phyloP scores from a whole-genome alignment of 2,113 vertebrate species.

The Hyaena hyaena region DNA sequence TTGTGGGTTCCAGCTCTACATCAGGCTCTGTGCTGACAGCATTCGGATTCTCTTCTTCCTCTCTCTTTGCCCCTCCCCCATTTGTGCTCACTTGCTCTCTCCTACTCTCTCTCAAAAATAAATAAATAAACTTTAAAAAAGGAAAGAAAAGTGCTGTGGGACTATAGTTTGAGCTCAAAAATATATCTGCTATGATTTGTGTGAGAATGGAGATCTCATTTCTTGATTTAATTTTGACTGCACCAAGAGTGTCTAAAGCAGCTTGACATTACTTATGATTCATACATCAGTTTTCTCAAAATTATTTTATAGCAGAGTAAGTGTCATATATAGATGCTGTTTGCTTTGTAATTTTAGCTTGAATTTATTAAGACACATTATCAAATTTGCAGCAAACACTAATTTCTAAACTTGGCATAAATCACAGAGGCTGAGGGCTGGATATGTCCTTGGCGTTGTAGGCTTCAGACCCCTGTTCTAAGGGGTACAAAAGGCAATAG shows the following conservation, averaged over 20 bases:
- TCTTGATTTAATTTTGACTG: neutral
- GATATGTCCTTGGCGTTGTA: neutral
- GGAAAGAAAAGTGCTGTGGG: neutral
- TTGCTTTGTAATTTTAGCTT: neutral
- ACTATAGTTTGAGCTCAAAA: neutral
- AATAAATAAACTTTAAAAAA: too few relatives aligned
- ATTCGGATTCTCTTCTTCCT: too few relatives aligned
- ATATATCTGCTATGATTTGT: neutral
- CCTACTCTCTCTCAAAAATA: too few relatives aligned
- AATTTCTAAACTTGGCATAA: neutral
- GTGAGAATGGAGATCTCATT: neutral
- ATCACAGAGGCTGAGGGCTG: neutral
- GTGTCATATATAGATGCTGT: neutral
- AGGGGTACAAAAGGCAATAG: neutral
- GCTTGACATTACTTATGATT: neutral
- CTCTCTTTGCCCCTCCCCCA: too few relatives aligned
- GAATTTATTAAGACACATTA: constrained; percentile 4
- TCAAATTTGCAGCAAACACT: neutral
- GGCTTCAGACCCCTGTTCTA: neutral
- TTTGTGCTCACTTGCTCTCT: too few relatives aligned
- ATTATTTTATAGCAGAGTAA: neutral
- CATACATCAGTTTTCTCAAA: neutral
- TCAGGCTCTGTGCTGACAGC: too few relatives aligned
- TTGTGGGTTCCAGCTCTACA: too few relatives aligned
- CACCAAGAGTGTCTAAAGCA: neutral